These are phyloP conservation scores for Eurois occulta DNA, from an alignment of 2,888 invertebrate species.

Conservation along the genomic window DNA sequence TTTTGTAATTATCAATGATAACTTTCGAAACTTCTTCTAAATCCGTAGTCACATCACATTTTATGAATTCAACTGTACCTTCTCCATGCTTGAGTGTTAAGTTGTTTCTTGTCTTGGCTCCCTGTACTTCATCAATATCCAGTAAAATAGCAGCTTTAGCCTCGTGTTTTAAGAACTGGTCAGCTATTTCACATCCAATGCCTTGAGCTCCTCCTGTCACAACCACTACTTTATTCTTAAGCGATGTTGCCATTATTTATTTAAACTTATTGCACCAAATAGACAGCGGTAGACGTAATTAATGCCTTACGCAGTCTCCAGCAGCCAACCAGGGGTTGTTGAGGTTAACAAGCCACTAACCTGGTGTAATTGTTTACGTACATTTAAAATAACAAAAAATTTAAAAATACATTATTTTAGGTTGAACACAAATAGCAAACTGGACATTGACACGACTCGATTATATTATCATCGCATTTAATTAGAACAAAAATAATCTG, in stretches of 20 bases:
- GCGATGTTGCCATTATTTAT: constrained; percentile 60
- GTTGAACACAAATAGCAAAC: background rate
- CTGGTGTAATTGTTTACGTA: background rate
- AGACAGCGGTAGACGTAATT: background rate
- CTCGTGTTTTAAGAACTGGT: constrained; percentile 83
- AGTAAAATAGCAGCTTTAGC: constrained; percentile 64
- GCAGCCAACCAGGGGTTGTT: background rate
- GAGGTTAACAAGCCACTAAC: background rate
- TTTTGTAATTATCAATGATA: constrained; percentile 43
- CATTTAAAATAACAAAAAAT: background rate
- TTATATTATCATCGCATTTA: constrained; percentile 6
- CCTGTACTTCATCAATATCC: constrained; percentile 53
- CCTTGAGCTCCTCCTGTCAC: constrained; percentile 90
- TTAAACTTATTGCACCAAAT: background rate
- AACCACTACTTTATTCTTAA: constrained; percentile 70
- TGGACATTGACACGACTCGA: background rate
- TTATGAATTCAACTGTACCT: constrained; percentile 59
- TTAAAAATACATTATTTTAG: constrained; percentile 55
- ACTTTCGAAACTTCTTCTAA: constrained; percentile 39
- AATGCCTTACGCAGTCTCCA: background rate
- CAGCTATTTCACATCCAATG: constrained; percentile 86
- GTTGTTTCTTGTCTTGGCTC: constrained; percentile 26
- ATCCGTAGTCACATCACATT: constrained; percentile 68
- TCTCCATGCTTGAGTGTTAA: constrained; percentile 49
- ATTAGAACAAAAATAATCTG: background rate